phyloP scores from a whole-genome alignment of 2,888 invertebrate genomes.

The Volucella bombylans region DNA sequence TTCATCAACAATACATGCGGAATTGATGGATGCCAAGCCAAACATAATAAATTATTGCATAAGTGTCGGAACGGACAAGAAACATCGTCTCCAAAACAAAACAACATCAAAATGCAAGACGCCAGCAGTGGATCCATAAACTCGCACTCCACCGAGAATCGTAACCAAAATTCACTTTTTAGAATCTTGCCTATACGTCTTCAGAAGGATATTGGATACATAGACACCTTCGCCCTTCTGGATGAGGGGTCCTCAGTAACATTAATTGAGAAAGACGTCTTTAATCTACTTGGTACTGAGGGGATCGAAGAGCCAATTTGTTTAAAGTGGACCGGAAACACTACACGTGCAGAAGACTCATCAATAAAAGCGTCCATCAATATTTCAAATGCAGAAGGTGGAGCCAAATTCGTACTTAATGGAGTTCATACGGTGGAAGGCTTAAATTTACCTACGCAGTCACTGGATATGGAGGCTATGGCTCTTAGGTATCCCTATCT shows the following conservation, averaged over 20 bases:
- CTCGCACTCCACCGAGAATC: constrained; percentile 4
- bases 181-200: constrained; percentile 10
- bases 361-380: constrained; percentile 1
- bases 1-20: too few relatives aligned
- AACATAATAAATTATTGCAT: constrained; percentile 48
- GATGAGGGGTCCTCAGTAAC: constrained; percentile 16
- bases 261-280: neutral
- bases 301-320: constrained; percentile 19
- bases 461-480: constrained; percentile 20
- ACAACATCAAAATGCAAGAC: constrained; percentile 15
- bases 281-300: neutral
- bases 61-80: neutral
- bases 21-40: constrained; percentile 36
- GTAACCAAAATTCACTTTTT: neutral
- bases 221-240: constrained; percentile 11
- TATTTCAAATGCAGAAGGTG: neutral
- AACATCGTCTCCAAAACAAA: constrained; percentile 10
- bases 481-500: constrained; percentile 19
- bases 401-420: neutral
- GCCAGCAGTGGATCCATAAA: constrained; percentile 7
- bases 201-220: constrained; percentile 4
- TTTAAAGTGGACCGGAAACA: constrained; percentile 24
- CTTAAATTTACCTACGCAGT: constrained; percentile 17
- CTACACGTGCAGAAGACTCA: constrained; percentile 7
- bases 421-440: constrained; percentile 9